Evolutionary conservation across 2,888 invertebrate species (phyloP).

Genomic region (Diplazon laetatorius): DNA sequence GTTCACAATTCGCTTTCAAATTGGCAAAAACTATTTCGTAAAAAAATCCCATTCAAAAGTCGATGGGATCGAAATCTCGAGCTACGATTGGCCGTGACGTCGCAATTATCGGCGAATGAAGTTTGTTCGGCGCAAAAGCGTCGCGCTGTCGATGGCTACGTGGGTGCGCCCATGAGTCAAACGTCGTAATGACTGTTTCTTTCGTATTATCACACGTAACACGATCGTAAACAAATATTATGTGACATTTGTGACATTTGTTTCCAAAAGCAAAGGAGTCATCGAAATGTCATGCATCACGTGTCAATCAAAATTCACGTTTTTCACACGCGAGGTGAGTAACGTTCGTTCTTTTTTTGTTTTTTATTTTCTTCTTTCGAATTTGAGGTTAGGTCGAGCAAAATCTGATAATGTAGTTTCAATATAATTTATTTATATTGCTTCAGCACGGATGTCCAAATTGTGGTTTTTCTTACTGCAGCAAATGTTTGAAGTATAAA

Average conservation of each 20-base stretch:
- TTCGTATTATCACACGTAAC: neutral
- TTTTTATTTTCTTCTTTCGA: neutral
- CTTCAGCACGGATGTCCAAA: constrained; percentile 91
- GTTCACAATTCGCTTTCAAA: neutral
- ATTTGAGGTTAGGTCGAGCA: constrained; percentile 45
- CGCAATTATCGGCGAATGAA: neutral
- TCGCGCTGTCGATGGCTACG: neutral
- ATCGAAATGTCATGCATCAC: constrained; percentile 88
- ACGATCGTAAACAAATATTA: neutral
- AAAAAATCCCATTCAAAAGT: constrained; percentile 2
- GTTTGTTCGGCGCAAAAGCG: constrained; percentile 9
- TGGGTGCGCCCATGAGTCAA: constrained; percentile 2
- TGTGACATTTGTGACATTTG: constrained; percentile 4
- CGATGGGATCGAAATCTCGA: neutral
- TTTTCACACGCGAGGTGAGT: constrained; percentile 89
- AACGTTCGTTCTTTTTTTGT: constrained; percentile 10
- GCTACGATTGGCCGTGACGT: neutral
- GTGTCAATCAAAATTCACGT: constrained; percentile 88
- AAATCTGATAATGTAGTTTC: constrained; percentile 50
- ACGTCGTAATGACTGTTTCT: neutral
- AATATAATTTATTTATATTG: constrained; percentile 46
- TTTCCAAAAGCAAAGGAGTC: no score
- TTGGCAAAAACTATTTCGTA: neutral
- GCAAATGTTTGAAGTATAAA: constrained; percentile 90
- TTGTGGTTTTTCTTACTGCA: constrained; percentile 93